A percentile compares a stretch with the other conserved stretches of the same genome.
phyloP scores from a whole-genome alignment of 2,888 invertebrate species.

The Stenchaetothrips biformis region DNA sequence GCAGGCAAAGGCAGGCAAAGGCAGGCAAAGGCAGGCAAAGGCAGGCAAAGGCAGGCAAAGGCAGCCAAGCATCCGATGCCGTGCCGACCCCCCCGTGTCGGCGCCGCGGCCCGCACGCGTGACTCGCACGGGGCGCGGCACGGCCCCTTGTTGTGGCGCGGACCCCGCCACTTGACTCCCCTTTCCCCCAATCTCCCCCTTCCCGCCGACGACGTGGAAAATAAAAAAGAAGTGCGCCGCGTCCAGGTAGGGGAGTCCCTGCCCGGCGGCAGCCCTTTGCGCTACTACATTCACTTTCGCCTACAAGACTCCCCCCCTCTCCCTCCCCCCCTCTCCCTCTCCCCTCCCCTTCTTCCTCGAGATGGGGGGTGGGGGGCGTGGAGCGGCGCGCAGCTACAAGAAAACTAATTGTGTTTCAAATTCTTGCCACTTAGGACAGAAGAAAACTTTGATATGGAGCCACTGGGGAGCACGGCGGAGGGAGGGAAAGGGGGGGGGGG shows the following conservation, averaged over 20 bases:
- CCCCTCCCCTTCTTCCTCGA: not conserved
- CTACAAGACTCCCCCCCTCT: not conserved
- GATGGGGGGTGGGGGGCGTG: not conserved
- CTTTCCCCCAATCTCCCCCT: not conserved
- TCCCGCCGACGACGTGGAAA: not conserved
- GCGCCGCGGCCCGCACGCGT: not conserved
- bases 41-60: too few relatives aligned
- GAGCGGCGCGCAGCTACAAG: not conserved
- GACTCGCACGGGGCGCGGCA: not conserved
- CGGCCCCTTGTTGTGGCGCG: not conserved
- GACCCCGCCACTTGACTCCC: not conserved
- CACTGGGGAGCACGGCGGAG: conserved; percentile 12
- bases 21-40: not conserved
- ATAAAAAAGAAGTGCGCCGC: not conserved
- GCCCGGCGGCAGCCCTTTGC: not conserved
- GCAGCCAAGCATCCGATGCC: too few relatives aligned
- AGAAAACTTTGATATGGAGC: conserved; percentile 25
- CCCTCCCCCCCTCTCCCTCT: not conserved
- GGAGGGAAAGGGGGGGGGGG: not conserved
- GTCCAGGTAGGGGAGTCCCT: not conserved
- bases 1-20: not conserved
- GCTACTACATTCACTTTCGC: conserved; percentile 16
- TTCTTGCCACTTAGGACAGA: conserved; percentile 23
- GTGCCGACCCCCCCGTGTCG: not conserved
- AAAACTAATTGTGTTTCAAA: conserved; percentile 25